Percentiles rank a stretch among this genome's conserved stretches.
phyloP scores from a whole-genome alignment of 2,888 invertebrate species.

The Panopea generosa region DNA sequence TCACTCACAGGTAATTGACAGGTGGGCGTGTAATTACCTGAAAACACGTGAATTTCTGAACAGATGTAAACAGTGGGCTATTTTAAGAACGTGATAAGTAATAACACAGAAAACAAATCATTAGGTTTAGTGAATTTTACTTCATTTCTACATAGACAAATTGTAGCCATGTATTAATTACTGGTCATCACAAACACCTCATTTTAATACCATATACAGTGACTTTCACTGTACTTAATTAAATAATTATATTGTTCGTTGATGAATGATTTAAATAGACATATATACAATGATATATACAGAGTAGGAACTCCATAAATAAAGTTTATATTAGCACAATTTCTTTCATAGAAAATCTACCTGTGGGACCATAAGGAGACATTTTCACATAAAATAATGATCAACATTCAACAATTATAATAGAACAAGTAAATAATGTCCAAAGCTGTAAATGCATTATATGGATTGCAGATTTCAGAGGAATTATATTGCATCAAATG shows the following conservation, averaged over 20 bases:
- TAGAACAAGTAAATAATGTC: not conserved
- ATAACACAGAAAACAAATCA: constrained; percentile 26
- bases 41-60: constrained; percentile 34
- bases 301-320: constrained; percentile 34
- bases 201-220: constrained; percentile 29
- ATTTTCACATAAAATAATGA: constrained; percentile 1
- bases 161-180: constrained; percentile 46
- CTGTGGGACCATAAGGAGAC: not conserved
- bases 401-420: not conserved
- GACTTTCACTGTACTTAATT: constrained; percentile 38
- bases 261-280: constrained; percentile 64
- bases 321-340: constrained; percentile 50
- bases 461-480: too few species aligned
- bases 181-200: constrained; percentile 31
- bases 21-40: constrained; percentile 42
- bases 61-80: constrained; percentile 35
- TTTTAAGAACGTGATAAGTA: constrained; percentile 7
- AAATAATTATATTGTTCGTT: constrained; percentile 62
- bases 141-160: constrained; percentile 35
- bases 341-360: constrained; percentile 5
- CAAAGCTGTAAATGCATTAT: too few species aligned
- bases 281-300: constrained; percentile 66
- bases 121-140: constrained; percentile 42
- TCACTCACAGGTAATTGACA: constrained; percentile 54
- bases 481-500: too few species aligned